Conservation (phyloP, 2,113 vertebrate species). For the Leptosomus discolor region DNA sequence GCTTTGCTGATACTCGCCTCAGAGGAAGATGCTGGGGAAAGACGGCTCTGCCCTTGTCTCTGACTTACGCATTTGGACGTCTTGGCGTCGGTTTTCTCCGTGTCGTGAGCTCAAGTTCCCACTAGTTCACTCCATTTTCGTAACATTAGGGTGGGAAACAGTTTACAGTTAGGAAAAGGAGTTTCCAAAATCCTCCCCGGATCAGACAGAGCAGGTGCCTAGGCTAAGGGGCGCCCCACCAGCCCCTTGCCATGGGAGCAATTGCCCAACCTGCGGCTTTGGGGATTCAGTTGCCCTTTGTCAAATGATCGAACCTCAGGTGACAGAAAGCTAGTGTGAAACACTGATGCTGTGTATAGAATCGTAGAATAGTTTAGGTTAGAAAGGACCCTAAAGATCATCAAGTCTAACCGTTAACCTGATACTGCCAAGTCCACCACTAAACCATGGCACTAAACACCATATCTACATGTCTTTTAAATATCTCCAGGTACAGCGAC, state of each 20-base stretch:
- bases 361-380: background rate
- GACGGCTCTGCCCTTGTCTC: rapidly evolving
- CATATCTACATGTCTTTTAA: background rate
- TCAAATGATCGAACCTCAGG: background rate
- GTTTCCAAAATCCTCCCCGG: background rate
- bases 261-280: rapidly evolving
- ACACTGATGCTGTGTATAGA: rapidly evolving
- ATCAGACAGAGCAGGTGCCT: background rate
- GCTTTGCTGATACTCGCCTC: background rate
- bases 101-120: too few relatives aligned
- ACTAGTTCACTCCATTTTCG: rapidly evolving
- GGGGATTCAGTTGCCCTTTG: background rate
- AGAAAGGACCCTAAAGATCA: background rate
- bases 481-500: background rate
- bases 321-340: background rate
- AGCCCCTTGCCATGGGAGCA: rapidly evolving
- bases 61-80: rapidly evolving
- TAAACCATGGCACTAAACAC: background rate
- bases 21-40: rapidly evolving
- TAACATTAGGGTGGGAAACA: background rate
- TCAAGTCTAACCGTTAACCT: background rate
- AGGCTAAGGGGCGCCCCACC: background rate
- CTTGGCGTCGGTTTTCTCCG: rapidly evolving
- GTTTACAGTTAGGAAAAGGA: rapidly evolving
- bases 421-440: background rate